Evolutionary conservation across 2,113 vertebrate genomes (phyloP).

Genomic region (Antechinus flavipes): DNA sequence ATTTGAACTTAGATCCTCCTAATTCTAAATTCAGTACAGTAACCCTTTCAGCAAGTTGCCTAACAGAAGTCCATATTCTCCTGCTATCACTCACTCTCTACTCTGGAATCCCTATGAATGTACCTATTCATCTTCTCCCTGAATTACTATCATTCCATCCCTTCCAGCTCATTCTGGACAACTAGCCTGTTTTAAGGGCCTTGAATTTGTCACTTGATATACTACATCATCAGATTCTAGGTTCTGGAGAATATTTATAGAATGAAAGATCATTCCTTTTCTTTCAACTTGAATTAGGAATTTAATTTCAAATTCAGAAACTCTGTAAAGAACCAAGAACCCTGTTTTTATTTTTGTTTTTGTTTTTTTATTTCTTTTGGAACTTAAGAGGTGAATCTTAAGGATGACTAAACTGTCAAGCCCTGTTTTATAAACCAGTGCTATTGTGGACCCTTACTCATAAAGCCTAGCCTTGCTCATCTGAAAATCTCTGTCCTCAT

Average conservation of each 20-base stretch:
- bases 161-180: no score
- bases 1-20: not conserved
- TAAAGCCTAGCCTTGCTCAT: not conserved
- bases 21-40: not conserved
- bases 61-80: not conserved
- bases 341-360: not conserved
- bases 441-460: not conserved
- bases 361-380: not conserved
- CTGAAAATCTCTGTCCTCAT: not conserved
- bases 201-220: not conserved
- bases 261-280: not conserved
- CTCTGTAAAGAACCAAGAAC: not conserved
- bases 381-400: not conserved
- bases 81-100: not conserved
- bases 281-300: not conserved
- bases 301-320: not conserved
- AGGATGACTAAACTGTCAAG: not conserved
- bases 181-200: no score
- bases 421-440: not conserved
- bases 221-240: not conserved
- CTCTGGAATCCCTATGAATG: not conserved
- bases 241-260: not conserved
- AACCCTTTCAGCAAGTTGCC: not conserved
- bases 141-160: no score
- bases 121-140: no score